Conservation (phyloP, 2,113 vertebrate species). For the Pagrus major region DNA sequence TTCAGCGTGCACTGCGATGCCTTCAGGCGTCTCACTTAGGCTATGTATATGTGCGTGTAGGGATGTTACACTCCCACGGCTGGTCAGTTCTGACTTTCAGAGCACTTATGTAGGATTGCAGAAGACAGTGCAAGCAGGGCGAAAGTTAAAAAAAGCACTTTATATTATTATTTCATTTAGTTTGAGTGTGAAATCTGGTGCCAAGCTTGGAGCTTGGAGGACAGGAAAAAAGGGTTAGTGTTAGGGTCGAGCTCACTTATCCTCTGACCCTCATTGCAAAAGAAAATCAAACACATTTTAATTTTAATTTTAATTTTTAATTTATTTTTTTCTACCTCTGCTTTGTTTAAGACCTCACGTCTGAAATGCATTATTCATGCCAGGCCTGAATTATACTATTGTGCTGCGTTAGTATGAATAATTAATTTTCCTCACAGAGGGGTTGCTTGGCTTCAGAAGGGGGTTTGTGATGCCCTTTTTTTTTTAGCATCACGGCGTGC, state of each 20-base stretch:
- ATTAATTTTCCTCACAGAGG: constrained; percentile 62
- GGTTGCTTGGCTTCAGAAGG: constrained; percentile 33
- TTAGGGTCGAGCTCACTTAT: background rate
- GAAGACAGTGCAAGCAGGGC: background rate
- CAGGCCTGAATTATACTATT: constrained; percentile 53
- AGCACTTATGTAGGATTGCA: background rate
- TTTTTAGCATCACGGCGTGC: background rate
- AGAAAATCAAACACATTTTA: constrained; percentile 22
- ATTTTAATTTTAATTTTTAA: too few species aligned
- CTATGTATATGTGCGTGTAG: background rate
- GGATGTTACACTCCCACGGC: background rate
- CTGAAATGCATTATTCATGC: constrained; percentile 69
- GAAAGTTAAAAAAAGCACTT: background rate
- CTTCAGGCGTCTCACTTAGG: background rate
- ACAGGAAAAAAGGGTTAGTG: background rate
- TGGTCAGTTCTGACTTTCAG: background rate
- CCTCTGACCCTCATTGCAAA: background rate
- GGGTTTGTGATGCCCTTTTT: constrained; percentile 10
- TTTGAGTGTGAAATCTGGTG: background rate
- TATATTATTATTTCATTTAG: background rate
- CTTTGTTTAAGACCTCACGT: constrained; percentile 47
- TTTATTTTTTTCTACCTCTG: background rate
- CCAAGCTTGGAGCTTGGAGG: background rate
- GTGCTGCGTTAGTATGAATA: constrained; percentile 66
- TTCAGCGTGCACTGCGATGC: background rate